Base-by-base conservation (phyloP, 2,113 vertebrate species). In the Zapornia atra region DNA sequence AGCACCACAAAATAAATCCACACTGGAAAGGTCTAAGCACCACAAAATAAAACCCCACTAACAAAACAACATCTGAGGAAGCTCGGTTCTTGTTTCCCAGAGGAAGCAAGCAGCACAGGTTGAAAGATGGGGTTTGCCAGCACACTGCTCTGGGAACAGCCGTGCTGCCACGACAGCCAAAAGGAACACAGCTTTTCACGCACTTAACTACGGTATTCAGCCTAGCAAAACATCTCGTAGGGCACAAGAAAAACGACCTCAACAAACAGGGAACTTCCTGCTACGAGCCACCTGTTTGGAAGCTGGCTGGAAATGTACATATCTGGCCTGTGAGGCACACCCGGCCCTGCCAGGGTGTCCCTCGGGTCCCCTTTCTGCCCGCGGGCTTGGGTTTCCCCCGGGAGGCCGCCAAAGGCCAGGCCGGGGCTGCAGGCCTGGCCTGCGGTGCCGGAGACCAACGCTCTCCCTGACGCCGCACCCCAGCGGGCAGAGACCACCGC, bases 101-200 rank as follows among this genome's bases (percentile, higher is more conserved):
- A 20, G 40, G 48, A 69, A 46, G n/a, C 36, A 44, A 28, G 25
- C 1, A 0, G 50, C 8, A 1, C 1, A 3, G 51, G 15, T 4
- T 5, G 31, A 36, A 10, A 28, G 50, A 14, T 2, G 16, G 18
- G 5, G 2, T 60, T 22, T 26, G 5, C 38, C 3, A 0, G 8
- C 44, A 46, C 48, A 48, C 9, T 9, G 10, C 3, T 21, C 61
- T 5, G 5, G 5, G 36, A 34, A 21, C 10, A 1, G 17, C 2
- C 4, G 10, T 4, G 8, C 68, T 21, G 42, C 60, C 29, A 50
- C 61, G 18, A 6, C 0, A 4, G 12, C 36, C 24, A 28, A 12
- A 15, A 17, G 16, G 11, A 53, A 25, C 17, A 1, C 1, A 0
- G 4, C 4, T 60, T n/a, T 11, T 6, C 73, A 33, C 11, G 3